These are phyloP conservation scores for Catharus ustulatus DNA, from an alignment of 2,797 vertebrate genomes.

Conservation along the genomic window DNA sequence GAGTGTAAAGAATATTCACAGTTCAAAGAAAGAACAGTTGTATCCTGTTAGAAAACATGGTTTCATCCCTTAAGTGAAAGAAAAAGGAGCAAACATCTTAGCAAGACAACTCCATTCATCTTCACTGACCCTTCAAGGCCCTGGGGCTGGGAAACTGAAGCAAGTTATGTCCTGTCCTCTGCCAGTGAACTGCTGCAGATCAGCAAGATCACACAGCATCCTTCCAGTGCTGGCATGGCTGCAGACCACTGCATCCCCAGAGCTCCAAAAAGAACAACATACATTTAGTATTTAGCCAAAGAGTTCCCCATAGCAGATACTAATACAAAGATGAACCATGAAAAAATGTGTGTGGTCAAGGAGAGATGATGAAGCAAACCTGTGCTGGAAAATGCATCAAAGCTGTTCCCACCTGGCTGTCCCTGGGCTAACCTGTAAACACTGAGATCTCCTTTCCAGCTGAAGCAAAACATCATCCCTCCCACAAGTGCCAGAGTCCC, in stretches of 20 bases:
- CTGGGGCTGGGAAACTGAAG: background rate
- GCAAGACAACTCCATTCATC: background rate
- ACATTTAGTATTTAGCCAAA: background rate
- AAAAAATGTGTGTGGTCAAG: too few species aligned
- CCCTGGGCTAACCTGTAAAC: background rate
- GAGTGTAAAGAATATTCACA: background rate
- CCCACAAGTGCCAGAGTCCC: too few species aligned
- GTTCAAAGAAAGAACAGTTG: background rate
- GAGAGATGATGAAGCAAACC: background rate
- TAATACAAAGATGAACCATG: background rate
- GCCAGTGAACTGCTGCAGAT: background rate
- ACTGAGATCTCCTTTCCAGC: background rate
- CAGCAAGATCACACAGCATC: background rate
- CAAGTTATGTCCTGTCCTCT: background rate
- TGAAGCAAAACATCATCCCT: background rate
- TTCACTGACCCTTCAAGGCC: background rate
- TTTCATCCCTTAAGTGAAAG: background rate
- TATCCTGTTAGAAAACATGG: background rate
- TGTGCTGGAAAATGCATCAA: background rate
- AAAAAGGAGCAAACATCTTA: background rate
- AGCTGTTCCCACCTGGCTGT: background rate
- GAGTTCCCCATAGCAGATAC: background rate
- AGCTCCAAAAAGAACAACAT: background rate
- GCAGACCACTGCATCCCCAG: background rate
- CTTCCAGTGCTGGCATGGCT: background rate